phyloP scores from a whole-genome alignment of 2,797 vertebrate species.

The Clamator glandarius region DNA sequence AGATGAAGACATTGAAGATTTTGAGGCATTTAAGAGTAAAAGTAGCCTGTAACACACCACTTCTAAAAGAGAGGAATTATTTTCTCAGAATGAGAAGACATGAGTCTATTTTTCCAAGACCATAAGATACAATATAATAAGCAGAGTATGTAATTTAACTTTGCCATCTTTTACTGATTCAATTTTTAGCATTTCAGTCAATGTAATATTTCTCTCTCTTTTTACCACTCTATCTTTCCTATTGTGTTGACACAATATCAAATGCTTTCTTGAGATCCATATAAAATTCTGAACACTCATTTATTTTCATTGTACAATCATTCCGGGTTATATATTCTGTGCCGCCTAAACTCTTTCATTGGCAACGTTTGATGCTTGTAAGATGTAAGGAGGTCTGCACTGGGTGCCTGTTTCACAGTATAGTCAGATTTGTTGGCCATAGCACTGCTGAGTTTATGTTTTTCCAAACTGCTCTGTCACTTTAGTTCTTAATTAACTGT shows the following conservation, averaged over 20 bases:
- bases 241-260: not conserved
- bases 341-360: slow-evolving; percentile 32
- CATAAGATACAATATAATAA: not conserved
- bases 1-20: not conserved
- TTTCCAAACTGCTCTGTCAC: not conserved
- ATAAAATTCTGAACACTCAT: slow-evolving; percentile 31
- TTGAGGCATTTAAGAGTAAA: not conserved
- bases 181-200: not conserved
- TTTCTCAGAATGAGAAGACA: not conserved
- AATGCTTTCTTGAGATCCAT: slow-evolving; percentile 26
- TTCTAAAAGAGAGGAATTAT: not conserved
- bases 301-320: slow-evolving; percentile 44
- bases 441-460: not conserved
- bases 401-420: not conserved
- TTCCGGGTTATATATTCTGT: slow-evolving; percentile 13
- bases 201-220: slow-evolving; percentile 4
- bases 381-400: not conserved
- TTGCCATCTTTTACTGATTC: not conserved
- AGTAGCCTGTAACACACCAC: not conserved
- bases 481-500: not conserved
- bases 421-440: not conserved
- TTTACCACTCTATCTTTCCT: not conserved
- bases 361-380: not conserved
- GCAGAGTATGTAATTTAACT: not conserved
- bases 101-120: not conserved